Base-by-base conservation (phyloP, 2,113 vertebrate species). In the Chinchilla lanigera region DNA sequence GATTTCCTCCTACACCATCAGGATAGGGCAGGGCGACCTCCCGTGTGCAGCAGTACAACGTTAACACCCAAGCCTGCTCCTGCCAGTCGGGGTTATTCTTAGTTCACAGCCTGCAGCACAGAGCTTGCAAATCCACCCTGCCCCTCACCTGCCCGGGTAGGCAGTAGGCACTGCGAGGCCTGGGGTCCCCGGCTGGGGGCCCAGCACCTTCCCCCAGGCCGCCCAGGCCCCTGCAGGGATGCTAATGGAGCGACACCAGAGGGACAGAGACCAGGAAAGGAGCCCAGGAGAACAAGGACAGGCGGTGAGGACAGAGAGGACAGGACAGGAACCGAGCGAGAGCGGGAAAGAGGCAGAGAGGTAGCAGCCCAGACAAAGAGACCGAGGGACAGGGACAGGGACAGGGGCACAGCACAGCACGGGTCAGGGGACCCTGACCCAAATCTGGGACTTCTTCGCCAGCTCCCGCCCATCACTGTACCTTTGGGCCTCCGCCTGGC, bases 401-500 rank as follows among this genome's bases (percentile, higher is more conserved):
- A 80, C 20, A 60, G 22, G 52, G 4, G 28, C 56, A 24, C 86
- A 77, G n/a, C 0, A 38, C 35, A 1, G 10, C 56, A 38, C 86
- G 63, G 28, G 7, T 10, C 20, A 71, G 9, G 54, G 38, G 69
- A 20, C 77, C 7, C 50, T 35, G 77, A 54, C 77, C 47, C 7
- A 28, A 54, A 54, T 54, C 77, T 80, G 47, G 50, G 77, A 20
- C 47, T 16, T 54, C 47, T 7, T 54, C 17, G 56, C 17, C 61
- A 44, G 44, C 82, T 3, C 58, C 13, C 58, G 5, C 67, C 54
- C 30, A 56, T 26, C n/a, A 7, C 60, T 14, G 96, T 99, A 99
- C 99, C 99, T 99, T 99, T 99, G 98, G 97, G 98, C 89, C 98
- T 98, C 84, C 98, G 98, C 98, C 98, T 99, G 98, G 99, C 99